Conservation (phyloP, 1,140 invertebrate genomes). For the Gonioctena quinquepunctata region DNA sequence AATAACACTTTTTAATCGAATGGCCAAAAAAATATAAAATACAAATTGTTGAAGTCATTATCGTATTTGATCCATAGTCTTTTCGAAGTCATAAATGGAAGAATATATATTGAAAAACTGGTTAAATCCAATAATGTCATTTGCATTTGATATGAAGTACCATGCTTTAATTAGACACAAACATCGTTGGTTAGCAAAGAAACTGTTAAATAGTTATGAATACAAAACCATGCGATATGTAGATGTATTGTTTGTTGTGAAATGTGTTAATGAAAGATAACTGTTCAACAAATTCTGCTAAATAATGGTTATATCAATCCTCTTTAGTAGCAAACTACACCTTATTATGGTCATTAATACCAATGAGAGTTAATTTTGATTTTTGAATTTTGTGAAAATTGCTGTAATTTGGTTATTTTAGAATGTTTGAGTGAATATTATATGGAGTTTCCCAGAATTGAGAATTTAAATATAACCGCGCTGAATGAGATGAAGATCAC, state of each 20-base stretch:
- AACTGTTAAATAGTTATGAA: conserved; percentile 21
- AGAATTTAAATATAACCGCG: not conserved
- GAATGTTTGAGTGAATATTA: not conserved
- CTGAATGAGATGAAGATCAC: not conserved
- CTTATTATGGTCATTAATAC: conserved; percentile 41
- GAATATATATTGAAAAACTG: not conserved
- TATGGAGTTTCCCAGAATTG: not conserved
- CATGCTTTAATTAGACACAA: not conserved
- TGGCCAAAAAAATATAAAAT: conserved; percentile 7
- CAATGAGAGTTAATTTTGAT: conserved; percentile 27
- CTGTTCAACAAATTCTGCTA: not conserved
- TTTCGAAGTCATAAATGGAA: not conserved
- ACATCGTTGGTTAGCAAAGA: too few relatives aligned
- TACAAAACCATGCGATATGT: conserved; percentile 24
- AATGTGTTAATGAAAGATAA: not conserved
- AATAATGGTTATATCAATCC: conserved; percentile 20
- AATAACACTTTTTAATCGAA: not conserved
- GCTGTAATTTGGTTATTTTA: not conserved
- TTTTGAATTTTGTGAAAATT: conserved; percentile 18
- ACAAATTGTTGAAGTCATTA: conserved; percentile 11
- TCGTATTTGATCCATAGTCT: conserved; percentile 6
- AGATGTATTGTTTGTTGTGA: not conserved
- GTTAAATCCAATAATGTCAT: conserved; percentile 18
- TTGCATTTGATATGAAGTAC: conserved; percentile 39
- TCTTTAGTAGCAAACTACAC: conserved; percentile 53